These are phyloP conservation scores for Palaemon carinicauda DNA, from an alignment of 1,140 invertebrate genomes.

Conservation along the genomic window DNA sequence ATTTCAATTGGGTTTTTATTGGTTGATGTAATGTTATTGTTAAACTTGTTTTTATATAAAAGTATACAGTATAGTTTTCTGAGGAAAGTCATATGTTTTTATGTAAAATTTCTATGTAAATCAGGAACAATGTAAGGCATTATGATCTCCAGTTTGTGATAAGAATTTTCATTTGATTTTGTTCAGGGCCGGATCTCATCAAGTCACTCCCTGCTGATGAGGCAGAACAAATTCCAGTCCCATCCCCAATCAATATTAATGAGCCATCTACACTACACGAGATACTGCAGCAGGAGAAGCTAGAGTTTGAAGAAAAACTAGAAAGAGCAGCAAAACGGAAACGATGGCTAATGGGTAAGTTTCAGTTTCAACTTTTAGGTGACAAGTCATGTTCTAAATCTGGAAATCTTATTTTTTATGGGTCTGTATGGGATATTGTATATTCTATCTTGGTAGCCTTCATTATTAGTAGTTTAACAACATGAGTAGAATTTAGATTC, in stretches of 20 bases:
- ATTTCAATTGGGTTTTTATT: no score
- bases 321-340: slow-evolving; percentile 85
- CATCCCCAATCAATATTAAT: not conserved
- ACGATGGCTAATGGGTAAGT: slow-evolving; percentile 75
- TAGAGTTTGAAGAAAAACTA: slow-evolving; percentile 95
- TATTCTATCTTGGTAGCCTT: no score
- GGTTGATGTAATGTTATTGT: no score
- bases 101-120: not conserved
- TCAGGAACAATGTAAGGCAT: no score
- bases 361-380: slow-evolving; percentile 21
- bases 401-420: no score
- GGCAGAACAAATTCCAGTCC: not conserved
- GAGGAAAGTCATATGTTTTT: not conserved
- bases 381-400: no score
- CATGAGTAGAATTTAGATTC: no score
- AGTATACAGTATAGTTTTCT: no score
- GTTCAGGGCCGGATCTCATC: not conserved
- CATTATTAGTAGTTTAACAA: no score
- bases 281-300: slow-evolving; percentile 89
- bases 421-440: no score
- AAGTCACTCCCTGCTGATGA: slow-evolving; percentile 3
- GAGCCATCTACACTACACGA: slow-evolving; percentile 84
- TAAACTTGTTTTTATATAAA: no score
- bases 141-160: not conserved
- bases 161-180: not conserved